phyloP scores from a whole-genome alignment of 2,113 vertebrate species.

The Pomatostomus ruficeps region DNA sequence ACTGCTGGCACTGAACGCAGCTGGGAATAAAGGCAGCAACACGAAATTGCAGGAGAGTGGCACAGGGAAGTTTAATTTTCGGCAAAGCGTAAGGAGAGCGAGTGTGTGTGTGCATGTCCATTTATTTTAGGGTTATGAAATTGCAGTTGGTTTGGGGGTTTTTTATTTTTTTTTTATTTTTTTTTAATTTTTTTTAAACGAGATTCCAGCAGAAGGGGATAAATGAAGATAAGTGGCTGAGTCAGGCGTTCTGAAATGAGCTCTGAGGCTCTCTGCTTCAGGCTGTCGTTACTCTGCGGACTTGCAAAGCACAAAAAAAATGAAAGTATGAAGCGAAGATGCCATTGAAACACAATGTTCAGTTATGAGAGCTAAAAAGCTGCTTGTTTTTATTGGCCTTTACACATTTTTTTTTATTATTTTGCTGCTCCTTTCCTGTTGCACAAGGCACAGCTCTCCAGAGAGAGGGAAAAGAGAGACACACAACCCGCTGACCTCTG shows the following conservation, averaged over 20 bases:
- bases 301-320: constrained; percentile 13
- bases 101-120: neutral
- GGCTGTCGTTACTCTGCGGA: neutral
- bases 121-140: constrained; percentile 23
- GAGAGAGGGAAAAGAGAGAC: neutral
- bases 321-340: constrained; percentile 13
- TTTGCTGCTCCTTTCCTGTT: neutral
- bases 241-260: constrained; percentile 39
- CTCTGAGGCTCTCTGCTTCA: neutral
- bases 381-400: neutral
- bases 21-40: neutral
- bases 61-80: neutral
- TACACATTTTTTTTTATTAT: neutral
- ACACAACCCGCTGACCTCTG: neutral
- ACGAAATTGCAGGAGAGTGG: neutral
- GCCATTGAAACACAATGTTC: neutral
- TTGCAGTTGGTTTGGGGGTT: neutral
- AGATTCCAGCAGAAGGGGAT: neutral
- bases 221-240: constrained; percentile 53
- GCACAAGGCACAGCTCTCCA: neutral
- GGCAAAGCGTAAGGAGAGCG: neutral
- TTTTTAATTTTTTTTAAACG: too few species aligned
- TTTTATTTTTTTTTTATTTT: neutral
- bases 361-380: neutral
- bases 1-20: neutral